Evolutionary conservation across 1,140 invertebrate genomes (phyloP), one percentile per base, ranked within the genome.

Genomic region (Cotesia typhae): DNA sequence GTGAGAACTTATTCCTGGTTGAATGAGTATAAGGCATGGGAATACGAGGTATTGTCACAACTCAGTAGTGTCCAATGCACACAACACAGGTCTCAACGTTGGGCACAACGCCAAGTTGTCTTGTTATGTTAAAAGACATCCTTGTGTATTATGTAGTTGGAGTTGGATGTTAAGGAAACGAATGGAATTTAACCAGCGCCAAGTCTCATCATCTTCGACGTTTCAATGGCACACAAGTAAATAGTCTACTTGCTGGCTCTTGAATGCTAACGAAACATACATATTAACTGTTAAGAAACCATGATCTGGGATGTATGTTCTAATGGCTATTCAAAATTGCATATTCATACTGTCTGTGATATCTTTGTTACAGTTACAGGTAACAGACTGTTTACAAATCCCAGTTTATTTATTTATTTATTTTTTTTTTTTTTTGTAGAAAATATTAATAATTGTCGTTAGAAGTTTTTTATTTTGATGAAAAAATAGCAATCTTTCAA

Each of bases 201-300:
- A 20, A 59, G 57, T 59, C 57, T 59, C 57, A 59, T 59, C 57
- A 59, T 59, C 57, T 59, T 59, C 57, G 57, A 59, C 57, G 28
- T 59, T 59, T 59, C 57, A 59, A 59, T 59, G 14, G 57, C 41
- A 47, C 41, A 47, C 41, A 59, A 20, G 14, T 59, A 59, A 59
- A 59, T 59, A 28, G 57, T 59, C 9, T 20, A 17, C 57, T 20
- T 14, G 17, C 57, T 6, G 4, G 17, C 57, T 59, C 7, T 28
- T 59, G 57, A 59, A 59, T 20, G 57, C 9, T 20, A 28, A 20
- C 57, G 9, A 28, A 28, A 28, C 7, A 59, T 1, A 59, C 57
- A 59, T 59, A 47, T 47, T 7, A 47, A 47, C 41, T 47, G 41
- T 47, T 47, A 10, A 47, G 41, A 47, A 47, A 9, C 1, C 41